Conservation (phyloP, 2,888 invertebrate species). For the Stegophylla sp. region DNA sequence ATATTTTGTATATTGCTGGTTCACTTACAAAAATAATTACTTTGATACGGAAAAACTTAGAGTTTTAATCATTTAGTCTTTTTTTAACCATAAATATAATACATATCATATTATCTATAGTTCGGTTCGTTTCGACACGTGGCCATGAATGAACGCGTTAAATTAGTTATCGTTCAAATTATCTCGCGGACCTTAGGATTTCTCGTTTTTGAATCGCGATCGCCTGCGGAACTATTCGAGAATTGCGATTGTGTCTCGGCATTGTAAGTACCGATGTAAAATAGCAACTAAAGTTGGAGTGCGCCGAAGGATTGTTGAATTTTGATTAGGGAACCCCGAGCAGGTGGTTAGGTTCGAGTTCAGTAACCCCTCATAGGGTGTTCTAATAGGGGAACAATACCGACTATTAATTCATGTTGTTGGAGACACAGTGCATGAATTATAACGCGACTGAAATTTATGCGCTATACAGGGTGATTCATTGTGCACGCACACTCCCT, state of each 20-base stretch:
- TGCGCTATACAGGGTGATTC: too few species aligned
- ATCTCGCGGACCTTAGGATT: too few species aligned
- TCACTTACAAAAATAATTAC: too few species aligned
- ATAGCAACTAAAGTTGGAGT: conserved; percentile 1
- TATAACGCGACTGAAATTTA: not conserved
- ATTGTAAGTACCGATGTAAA: not conserved
- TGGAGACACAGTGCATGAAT: not conserved
- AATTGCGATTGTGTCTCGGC: not conserved
- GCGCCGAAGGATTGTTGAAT: not conserved
- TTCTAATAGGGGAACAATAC: conserved; percentile 3
- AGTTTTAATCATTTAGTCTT: too few species aligned
- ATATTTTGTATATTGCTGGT: not conserved
- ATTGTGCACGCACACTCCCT: too few species aligned
- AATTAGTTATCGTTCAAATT: too few species aligned
- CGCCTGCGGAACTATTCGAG: not conserved
- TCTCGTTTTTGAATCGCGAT: not conserved
- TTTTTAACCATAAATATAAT: too few species aligned
- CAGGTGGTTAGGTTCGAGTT: conserved; percentile 26
- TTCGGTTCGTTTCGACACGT: too few species aligned
- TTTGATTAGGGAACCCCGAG: not conserved
- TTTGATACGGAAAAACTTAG: too few species aligned
- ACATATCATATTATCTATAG: too few species aligned
- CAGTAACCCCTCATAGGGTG: conserved; percentile 16
- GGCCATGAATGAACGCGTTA: too few species aligned
- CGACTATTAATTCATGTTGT: not conserved